Percentiles rank a stretch among this genome's conserved stretches.
Evolutionary conservation across 2,888 invertebrate species (phyloP).

Genomic region (Ophonus ardosiacus): DNA sequence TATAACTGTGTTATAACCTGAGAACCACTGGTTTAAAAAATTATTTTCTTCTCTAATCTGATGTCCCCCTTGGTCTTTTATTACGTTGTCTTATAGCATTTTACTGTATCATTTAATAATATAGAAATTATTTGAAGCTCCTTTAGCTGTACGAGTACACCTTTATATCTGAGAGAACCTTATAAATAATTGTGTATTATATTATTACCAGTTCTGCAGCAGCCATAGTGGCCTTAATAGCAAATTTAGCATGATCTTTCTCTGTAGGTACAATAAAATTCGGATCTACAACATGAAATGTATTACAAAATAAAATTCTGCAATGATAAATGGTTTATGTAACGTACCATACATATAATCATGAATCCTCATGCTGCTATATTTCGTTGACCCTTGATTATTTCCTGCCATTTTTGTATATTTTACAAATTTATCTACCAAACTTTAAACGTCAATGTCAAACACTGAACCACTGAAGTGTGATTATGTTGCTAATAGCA

Average conservation of each 20-base stretch:
- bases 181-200: too few species aligned
- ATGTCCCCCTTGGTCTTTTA: too few species aligned
- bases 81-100: too few species aligned
- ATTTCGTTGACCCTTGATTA: neutral
- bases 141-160: too few species aligned
- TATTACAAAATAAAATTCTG: neutral
- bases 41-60: too few species aligned
- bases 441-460: conserved; percentile 16
- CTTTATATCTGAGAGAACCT: too few species aligned
- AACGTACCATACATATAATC: conserved; percentile 76
- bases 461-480: neutral
- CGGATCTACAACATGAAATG: conserved; percentile 75
- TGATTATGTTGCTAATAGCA: neutral
- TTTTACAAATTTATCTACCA: neutral
- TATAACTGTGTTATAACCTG: too few species aligned
- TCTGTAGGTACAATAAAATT: conserved; percentile 79
- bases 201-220: conserved; percentile 78
- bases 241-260: conserved; percentile 78
- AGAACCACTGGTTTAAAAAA: too few species aligned
- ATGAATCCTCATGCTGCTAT: conserved; percentile 67
- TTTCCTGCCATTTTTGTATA: neutral
- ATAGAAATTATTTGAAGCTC: too few species aligned
- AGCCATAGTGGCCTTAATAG: conserved; percentile 78
- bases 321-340: conserved; percentile 9
- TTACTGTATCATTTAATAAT: too few species aligned